Evolutionary conservation across 2,888 invertebrate species (phyloP), one percentile per base, ranked within the genome.

Genomic region (Lasioglossum vierecki): DNA sequence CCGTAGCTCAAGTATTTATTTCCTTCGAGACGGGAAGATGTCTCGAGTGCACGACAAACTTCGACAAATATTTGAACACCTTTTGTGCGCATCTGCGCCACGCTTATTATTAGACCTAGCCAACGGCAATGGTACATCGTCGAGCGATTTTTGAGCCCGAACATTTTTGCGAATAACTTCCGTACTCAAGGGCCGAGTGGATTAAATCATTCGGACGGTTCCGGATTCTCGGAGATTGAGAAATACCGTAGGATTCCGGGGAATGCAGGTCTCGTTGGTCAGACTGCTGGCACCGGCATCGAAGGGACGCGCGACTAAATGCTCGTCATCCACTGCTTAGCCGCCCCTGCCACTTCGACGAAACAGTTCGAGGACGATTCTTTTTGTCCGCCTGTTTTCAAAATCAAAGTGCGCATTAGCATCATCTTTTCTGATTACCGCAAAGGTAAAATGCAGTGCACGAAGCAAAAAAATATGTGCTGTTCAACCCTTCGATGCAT

Each of bases 31-130:
- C 86, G 84, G 44, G 80, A 84, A 87, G 85, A 89, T 82, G 88
- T 91, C 90, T 91, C 90, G 83, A 92, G 89, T 86, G 85, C 86
- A 82, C 81, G 74, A 87, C 85, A 76, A 91, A 91, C 86, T 89
- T 81, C 75, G 49, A 76, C 90, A 91, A 92, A 92, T 91, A 92
- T 92, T 92, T 91, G 91, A 89, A 83, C 86, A 91, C 89, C 91
- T 92, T 90, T 90, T 88, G 85, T 88, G 86, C 88, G 78, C 85
- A 80, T 83, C 81, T 83, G 86, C 81, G 63, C 76, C 76, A 76
- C 79, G 81, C 84, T 84, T 87, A 87, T 85, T 87, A 85, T 89
- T 87, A 85, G 81, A 82, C 70, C 57, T 60, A 63, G 44, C 71
- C 44, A 44, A 13, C 71, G 68, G 60, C 73, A 60, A 74, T 66